Evolutionary conservation across 2,113 vertebrate species (phyloP), one percentile per base, ranked within the genome.

Genomic region (Caretta caretta): DNA sequence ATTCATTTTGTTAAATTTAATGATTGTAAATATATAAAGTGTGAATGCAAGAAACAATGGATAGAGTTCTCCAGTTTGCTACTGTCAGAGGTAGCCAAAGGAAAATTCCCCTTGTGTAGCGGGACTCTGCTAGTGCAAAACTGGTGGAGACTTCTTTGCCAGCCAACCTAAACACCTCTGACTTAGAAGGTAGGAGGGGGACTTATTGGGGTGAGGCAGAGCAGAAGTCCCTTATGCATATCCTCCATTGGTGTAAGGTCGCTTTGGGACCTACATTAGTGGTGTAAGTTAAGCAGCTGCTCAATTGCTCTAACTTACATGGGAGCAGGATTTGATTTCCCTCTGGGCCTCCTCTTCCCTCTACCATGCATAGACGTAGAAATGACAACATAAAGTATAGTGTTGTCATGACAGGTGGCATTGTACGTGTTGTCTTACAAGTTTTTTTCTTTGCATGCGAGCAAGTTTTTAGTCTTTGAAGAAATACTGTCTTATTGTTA

Each of bases 351-450:
- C 8, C 16, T 72, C 65, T 72, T 72, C n/a, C 9, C n/a, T 72
- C 9, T n/a, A 38, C n/a, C 9, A 10, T 72, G 65, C 9, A 72
- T 38, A 22, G 29, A 62, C 29, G 35, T 35, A 62, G n/a, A 38
- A 38, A 22, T 20, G 4, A 38, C 35, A 38, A 8, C n/a, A 22
- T 20, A 69, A 72, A 72, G n/a, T 38, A n/a, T 38, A 35, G 14
- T 5, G 92, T 80, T 93, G 76, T 62, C 83, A 84, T 85, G 90
- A 84, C 91, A 86, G 50, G 7, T 96, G 94, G 95, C 95, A 93
- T 94, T 95, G 80, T 20, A 72, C 27, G 14, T 38, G 80, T 76
- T 80, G 38, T 2, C 19, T 65, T 80, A 38, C 6, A 76, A 17
- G 22, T 20, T 29, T 25, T 20, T 48, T 7, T 35, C 2, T 24